These are phyloP conservation scores for Scaptomyza montana DNA, from an alignment of 1,140 invertebrate species.

Conservation along the genomic window DNA sequence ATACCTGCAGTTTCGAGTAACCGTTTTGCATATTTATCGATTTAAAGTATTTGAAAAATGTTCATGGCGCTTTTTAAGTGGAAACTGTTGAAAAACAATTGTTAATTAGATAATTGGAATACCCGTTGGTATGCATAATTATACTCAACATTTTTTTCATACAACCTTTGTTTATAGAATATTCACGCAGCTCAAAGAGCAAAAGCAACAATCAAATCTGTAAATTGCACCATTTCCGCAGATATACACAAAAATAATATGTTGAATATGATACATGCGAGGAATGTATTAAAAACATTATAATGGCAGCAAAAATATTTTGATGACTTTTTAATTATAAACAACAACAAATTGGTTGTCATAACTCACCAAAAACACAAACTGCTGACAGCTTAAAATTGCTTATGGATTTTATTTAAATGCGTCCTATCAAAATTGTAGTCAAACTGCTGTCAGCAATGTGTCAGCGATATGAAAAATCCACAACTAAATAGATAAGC, in stretches of 20 bases:
- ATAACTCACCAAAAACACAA: constrained; percentile 21
- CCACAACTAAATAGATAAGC: neutral
- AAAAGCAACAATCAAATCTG: constrained; percentile 43
- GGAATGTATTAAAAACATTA: constrained; percentile 19
- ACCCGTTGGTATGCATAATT: neutral
- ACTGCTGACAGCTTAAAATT: constrained; percentile 17
- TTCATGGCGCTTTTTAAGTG: neutral
- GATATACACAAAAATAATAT: constrained; percentile 30
- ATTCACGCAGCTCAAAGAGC: neutral
- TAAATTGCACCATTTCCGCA: constrained; percentile 52
- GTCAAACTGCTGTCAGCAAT: constrained; percentile 22
- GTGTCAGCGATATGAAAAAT: constrained; percentile 5
- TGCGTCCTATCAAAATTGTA: constrained; percentile 27
- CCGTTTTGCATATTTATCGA: neutral
- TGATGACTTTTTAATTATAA: constrained; percentile 80
- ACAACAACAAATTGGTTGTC: constrained; percentile 27
- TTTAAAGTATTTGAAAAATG: neutral
- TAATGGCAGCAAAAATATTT: constrained; percentile 58
- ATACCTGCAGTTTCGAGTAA: neutral
- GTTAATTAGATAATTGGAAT: neutral
- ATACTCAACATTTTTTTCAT: neutral
- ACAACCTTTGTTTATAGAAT: constrained; percentile 5
- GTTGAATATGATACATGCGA: constrained; percentile 14
- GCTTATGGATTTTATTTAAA: constrained; percentile 31
- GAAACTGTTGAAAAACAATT: neutral